Evolutionary conservation across 2,797 vertebrate genomes (phyloP).

Genomic region (Tinamus major): DNA sequence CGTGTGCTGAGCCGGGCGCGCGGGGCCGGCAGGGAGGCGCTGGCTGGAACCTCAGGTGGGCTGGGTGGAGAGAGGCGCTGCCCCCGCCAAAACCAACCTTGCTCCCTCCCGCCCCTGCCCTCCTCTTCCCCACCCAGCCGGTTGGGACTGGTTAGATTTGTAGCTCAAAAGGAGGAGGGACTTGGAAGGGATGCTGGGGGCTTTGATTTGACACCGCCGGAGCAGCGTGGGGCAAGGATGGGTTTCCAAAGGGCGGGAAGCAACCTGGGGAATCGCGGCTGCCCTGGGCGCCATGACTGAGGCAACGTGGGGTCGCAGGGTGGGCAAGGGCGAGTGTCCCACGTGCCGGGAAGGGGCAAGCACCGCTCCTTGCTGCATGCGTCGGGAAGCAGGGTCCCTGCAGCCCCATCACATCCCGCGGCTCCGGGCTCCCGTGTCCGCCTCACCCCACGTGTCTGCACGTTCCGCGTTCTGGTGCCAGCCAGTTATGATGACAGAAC

Average conservation of each 20-base stretch:
- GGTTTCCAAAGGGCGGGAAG: not conserved
- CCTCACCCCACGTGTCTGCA: not conserved
- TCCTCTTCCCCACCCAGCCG: slow-evolving; percentile 7
- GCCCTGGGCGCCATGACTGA: too few relatives aligned
- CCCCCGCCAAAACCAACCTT: not conserved
- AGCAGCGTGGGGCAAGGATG: fast-evolving
- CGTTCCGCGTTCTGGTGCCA: not conserved
- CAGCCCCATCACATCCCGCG: not conserved
- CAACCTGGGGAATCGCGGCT: fast-evolving
- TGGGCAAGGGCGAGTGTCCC: too few relatives aligned
- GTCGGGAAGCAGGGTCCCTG: not conserved
- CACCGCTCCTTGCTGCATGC: fast-evolving
- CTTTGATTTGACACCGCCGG: not conserved
- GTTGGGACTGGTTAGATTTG: fast-evolving
- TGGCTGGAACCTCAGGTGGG: slow-evolving; percentile 17
- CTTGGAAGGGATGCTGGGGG: not conserved
- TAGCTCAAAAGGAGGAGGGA: not conserved
- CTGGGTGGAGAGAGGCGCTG: not conserved
- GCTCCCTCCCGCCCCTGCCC: not conserved
- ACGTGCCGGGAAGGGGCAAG: fast-evolving
- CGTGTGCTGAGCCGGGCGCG: slow-evolving; percentile 80
- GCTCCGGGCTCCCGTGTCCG: not conserved
- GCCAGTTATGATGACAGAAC: not conserved
- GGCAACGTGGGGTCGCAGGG: fast-evolving
- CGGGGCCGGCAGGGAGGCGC: not conserved